Evolutionary conservation across 1,140 invertebrate genomes (phyloP).

Genomic region (Octopus sinensis): DNA sequence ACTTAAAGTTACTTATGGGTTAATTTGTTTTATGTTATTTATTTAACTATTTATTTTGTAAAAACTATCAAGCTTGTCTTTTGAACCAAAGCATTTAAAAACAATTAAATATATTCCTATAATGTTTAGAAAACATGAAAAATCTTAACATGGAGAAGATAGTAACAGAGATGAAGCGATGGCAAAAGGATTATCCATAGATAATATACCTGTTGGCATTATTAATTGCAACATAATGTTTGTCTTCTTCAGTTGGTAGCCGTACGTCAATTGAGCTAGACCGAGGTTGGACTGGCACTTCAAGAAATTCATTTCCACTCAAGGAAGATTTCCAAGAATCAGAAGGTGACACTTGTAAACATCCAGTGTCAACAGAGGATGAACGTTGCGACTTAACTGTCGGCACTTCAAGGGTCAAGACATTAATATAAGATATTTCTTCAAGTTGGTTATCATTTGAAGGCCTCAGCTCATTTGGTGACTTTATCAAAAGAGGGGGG

Average conservation of each 20-base stretch:
- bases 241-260: slow-evolving; percentile 79
- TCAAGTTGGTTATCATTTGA: neutral
- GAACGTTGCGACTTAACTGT: slow-evolving; percentile 47
- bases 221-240: slow-evolving; percentile 72
- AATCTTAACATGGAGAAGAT: too few relatives aligned
- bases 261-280: slow-evolving; percentile 88
- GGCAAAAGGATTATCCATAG: too few relatives aligned
- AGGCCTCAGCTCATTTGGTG: neutral
- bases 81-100: too few relatives aligned
- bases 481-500: neutral
- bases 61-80: too few relatives aligned
- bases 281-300: slow-evolving; percentile 55
- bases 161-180: too few relatives aligned
- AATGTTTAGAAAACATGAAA: too few relatives aligned
- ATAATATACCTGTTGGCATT: neutral
- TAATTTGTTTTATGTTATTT: too few relatives aligned
- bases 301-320: slow-evolving; percentile 24
- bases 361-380: slow-evolving; percentile 48
- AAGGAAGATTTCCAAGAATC: slow-evolving; percentile 25
- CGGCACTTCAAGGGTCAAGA: slow-evolving; percentile 48
- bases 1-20: too few relatives aligned
- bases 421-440: slow-evolving; percentile 36
- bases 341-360: slow-evolving; percentile 27
- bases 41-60: too few relatives aligned
- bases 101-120: too few relatives aligned